Conservation (phyloP, 2,113 vertebrate species). For the Fregetta grallaria region DNA sequence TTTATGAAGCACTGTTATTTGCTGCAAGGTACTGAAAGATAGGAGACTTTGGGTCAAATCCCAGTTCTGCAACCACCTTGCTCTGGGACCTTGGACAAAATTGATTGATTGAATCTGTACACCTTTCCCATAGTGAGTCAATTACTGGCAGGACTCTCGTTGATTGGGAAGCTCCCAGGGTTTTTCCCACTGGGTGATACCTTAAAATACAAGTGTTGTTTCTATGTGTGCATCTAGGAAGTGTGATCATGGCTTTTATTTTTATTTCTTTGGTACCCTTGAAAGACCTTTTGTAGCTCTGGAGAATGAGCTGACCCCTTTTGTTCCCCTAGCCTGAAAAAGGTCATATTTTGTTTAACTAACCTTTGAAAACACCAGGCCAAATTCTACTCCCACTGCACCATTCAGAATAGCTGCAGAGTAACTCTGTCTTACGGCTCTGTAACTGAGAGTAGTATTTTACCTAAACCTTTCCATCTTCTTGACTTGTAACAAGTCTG, state of each 20-base stretch:
- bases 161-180: not conserved
- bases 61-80: not conserved
- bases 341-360: conserved; percentile 62
- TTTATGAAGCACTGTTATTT: not conserved
- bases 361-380: conserved; percentile 51
- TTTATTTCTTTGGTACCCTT: conserved; percentile 57
- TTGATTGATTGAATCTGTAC: not conserved
- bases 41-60: not conserved
- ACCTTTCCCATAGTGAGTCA: not conserved
- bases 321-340: conserved; percentile 51
- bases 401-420: not conserved
- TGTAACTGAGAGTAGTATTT: not conserved
- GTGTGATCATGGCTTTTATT: conserved; percentile 37
- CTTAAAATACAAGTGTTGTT: not conserved
- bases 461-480: not conserved
- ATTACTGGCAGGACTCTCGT: not conserved
- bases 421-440: not conserved
- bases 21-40: not conserved
- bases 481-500: not conserved
- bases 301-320: conserved; percentile 52
- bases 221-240: conserved; percentile 29
- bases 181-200: not conserved
- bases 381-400: conserved; percentile 50
- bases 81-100: not conserved
- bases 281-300: conserved; percentile 56